Base-by-base conservation (phyloP, 2,888 invertebrate species). In the Auanema sp. region DNA sequence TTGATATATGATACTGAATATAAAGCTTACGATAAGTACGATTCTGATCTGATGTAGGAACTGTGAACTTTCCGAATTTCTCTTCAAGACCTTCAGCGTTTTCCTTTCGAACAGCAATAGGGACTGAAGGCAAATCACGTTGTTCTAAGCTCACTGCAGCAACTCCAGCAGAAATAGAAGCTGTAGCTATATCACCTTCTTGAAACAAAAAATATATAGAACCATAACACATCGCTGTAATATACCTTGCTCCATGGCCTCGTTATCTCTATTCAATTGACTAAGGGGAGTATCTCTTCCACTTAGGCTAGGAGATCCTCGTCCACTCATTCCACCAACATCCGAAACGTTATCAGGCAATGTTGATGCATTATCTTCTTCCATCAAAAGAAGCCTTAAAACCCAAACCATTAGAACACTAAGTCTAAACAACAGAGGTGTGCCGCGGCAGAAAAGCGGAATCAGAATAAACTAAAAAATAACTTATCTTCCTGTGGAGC, bases 61-160 rank as follows among this genome's bases (percentile, higher is more conserved):
- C 92, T 84, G 95, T 95, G 85, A 97, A 97, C 86, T 96, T 95
- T 84, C 96, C 95, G 87, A 97, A 97, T 84, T 95, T 93, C 79
- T 97, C 97, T 79, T 96, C 95, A 65, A 97, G 93, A 80, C 97
- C 96, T 63, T 93, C 93, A 2, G 93, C 88, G 40, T 92, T 91
- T 85, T 92, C 91, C 55, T 92, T 68, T 18, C 84, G 81, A 21
- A 86, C 84, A 2, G 85, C 86, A 44, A 84, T 84, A 0, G 86
- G 86, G 4, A 86, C 78, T n/a, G 64, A 62, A 1, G 70, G 73
- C 41, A 69, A 51, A 18, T 55, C 49, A 23, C 65, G 54, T 25
- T 61, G 55, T 1, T 64, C 63, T 4, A 63, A 43, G 24, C 63
- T 65, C 14, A 51, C 62, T 16, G 54, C 57, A n/a, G 58, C 60